A percentile compares a stretch with the other conserved stretches of the same genome.
phyloP scores from a whole-genome alignment of 2,797 vertebrate species.

The Percopsis omiscomaycus region DNA sequence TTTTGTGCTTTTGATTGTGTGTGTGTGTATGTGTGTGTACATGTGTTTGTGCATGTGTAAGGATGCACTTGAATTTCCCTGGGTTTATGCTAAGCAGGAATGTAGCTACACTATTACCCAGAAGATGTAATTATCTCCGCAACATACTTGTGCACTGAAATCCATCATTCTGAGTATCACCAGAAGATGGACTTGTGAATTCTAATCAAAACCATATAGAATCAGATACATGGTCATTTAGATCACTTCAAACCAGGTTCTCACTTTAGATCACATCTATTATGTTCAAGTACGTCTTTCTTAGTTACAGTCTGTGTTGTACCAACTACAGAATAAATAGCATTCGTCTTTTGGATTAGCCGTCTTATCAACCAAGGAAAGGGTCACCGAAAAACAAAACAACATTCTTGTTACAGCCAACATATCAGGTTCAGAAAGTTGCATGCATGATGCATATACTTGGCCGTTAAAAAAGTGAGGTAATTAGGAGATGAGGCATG shows the following conservation, averaged over 20 bases:
- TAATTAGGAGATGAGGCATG: too few species aligned
- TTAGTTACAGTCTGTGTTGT: background rate
- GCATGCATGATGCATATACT: too few species aligned
- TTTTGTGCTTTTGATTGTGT: conserved; percentile 1
- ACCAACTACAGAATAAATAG: background rate
- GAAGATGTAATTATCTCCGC: background rate
- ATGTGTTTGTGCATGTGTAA: conserved; percentile 3
- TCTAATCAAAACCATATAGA: conserved; percentile 5
- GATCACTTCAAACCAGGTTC: too few species aligned
- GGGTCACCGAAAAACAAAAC: background rate
- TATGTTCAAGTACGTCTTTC: too few species aligned
- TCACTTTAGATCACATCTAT: too few species aligned
- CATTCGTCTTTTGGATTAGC: background rate
- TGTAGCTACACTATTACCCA: conserved; percentile 7
- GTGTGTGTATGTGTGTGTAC: background rate
- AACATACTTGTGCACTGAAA: conserved; percentile 5
- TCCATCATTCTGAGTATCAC: background rate
- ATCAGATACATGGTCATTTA: conserved; percentile 1
- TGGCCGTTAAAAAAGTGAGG: too few species aligned
- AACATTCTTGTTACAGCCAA: background rate
- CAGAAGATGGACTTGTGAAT: background rate
- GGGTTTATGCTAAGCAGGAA: background rate
- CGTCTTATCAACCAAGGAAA: background rate
- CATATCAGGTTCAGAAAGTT: background rate
- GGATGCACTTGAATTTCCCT: background rate